Evolutionary conservation across 1,140 invertebrate genomes (phyloP), one percentile per base, ranked within the genome.

Genomic region (Stegodyphus dumicola): DNA sequence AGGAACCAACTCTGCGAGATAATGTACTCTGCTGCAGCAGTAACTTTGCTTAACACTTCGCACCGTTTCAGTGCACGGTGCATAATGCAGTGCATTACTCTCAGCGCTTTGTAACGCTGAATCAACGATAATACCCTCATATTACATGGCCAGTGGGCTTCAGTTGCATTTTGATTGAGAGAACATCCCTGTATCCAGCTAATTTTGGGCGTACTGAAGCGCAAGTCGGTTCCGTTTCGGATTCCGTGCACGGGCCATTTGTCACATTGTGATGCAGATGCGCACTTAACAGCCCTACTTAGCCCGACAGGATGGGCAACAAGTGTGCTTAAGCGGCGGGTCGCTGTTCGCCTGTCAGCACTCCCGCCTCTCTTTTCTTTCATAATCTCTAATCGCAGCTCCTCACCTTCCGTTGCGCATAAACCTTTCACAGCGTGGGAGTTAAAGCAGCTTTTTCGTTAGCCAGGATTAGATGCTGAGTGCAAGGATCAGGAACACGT

Each of bases 201-300:
- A 15, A 67, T 67, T 48, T 64, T n/a, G 48, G 13, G n/a, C 49
- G 66, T 77, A 77, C 66, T 77, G 75, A 66, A 77, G 60, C 11
- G 48, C 17, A 18, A 60, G 10, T 75, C 53, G 48, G 54, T 75
- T 75, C 73, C 73, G 54, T 53, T 75, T 60, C 13, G 54, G 66
- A 33, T 10, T 66, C 60, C 33, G 49, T 77, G 49, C 33, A 83
- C 56, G 71, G 80, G 48, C 60, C 80, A 83, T 83, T 83, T 74
- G 80, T 56, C 66, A 65, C 70, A 83, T 83, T 83, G 80, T 74
- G 60, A 83, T 83, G 80, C 80, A 83, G 80, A 83, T 83, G 80
- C 49, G 71, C 80, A 66, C 71, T 83, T 83, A 75, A 75, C 71
- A 52, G 80, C 60, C 80, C 70, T 71, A 75, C 80, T 83, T 83